A percentile compares a stretch with the other conserved stretches of the same genome.
Evolutionary conservation across 2,888 invertebrate species (phyloP).

Genomic region (Pecten maximus): DNA sequence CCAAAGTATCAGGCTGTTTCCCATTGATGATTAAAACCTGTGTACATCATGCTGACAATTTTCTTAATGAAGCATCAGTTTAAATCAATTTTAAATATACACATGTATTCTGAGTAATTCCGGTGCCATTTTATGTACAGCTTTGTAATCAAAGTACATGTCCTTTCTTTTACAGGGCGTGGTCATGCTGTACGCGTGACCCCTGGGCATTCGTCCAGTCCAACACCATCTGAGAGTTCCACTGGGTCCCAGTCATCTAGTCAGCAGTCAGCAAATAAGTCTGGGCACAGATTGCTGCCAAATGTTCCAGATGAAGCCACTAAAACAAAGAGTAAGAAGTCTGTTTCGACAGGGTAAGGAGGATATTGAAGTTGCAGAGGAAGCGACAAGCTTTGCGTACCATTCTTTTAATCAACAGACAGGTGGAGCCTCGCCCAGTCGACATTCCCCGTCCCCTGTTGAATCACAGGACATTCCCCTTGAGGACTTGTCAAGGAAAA

Average conservation of each 20-base stretch:
- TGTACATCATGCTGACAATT: too few relatives aligned
- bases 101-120: too few relatives aligned
- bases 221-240: slow-evolving; percentile 35
- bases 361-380: slow-evolving; percentile 74
- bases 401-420: slow-evolving; percentile 74
- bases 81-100: too few relatives aligned
- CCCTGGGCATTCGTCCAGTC: slow-evolving; percentile 36
- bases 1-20: too few relatives aligned
- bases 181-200: slow-evolving; percentile 71
- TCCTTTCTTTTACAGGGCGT: slow-evolving; percentile 64
- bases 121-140: too few relatives aligned
- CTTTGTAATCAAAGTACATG: too few relatives aligned
- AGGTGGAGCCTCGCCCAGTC: slow-evolving; percentile 51
- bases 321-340: background rate
- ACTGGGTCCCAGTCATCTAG: background rate
- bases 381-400: slow-evolving; percentile 78
- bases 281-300: slow-evolving; percentile 3
- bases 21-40: too few relatives aligned
- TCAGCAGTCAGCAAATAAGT: slow-evolving; percentile 37
- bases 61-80: too few relatives aligned
- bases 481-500: slow-evolving; percentile 78
- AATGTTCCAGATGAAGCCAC: slow-evolving; percentile 12
- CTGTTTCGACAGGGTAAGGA: slow-evolving; percentile 41
- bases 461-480: slow-evolving; percentile 80
- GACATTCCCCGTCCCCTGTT: slow-evolving; percentile 61